Percentiles rank a stretch among this genome's conserved stretches.
phyloP scores from a whole-genome alignment of 2,888 invertebrate species.

The Andrena fulva region DNA sequence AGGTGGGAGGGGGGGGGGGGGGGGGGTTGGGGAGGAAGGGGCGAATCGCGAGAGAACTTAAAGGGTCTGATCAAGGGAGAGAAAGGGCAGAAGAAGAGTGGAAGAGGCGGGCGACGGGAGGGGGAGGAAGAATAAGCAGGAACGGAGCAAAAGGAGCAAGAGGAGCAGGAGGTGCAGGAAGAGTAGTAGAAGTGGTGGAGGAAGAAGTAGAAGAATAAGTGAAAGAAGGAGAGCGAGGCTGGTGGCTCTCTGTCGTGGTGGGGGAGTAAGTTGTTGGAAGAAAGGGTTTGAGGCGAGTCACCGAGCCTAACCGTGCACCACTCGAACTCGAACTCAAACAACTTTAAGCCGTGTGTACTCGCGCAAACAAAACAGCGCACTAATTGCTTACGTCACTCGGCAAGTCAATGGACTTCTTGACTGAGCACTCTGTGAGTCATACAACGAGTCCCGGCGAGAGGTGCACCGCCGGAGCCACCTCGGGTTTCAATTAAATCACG shows the following conservation, averaged over 20 bases:
- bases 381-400: conserved; percentile 83
- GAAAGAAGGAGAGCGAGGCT: conserved; percentile 45
- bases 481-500: conserved; percentile 81
- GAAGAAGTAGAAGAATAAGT: conserved; percentile 27
- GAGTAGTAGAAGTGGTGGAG: neutral
- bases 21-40: neutral
- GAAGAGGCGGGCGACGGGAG: conserved; percentile 30
- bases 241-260: conserved; percentile 43
- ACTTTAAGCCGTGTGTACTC: conserved; percentile 80
- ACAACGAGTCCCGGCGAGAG: conserved; percentile 69
- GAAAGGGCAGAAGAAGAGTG: conserved; percentile 33
- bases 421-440: conserved; percentile 77
- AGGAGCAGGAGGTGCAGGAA: conserved; percentile 19
- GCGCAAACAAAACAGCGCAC: conserved; percentile 81
- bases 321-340: conserved; percentile 80
- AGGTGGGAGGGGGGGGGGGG: neutral
- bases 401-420: conserved; percentile 81
- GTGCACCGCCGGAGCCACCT: conserved; percentile 69
- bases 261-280: conserved; percentile 67
- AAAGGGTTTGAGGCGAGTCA: conserved; percentile 72
- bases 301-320: conserved; percentile 77
- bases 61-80: conserved; percentile 43
- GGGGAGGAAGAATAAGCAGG: conserved; percentile 42
- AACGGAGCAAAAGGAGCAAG: conserved; percentile 17
- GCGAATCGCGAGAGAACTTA: conserved; percentile 41